phyloP scores from a whole-genome alignment of 2,797 vertebrate species.

The Enteromius paludinosus region DNA sequence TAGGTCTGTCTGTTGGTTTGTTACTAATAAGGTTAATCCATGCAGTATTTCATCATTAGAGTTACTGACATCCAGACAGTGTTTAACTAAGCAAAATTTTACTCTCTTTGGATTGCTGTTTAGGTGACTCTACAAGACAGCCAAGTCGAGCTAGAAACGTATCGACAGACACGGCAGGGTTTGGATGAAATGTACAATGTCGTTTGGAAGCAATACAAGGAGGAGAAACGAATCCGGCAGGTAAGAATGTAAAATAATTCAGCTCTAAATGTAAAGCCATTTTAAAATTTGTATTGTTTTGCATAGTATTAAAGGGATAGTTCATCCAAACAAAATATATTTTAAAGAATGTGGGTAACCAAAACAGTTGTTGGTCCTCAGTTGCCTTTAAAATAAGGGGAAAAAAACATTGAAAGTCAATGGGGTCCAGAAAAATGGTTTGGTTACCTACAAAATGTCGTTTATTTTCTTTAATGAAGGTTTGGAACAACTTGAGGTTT shows the following conservation, averaged over 20 bases:
- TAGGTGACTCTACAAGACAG: slow-evolving; percentile 94
- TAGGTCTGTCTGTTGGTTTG: background rate
- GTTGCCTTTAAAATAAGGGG: background rate
- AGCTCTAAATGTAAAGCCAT: background rate
- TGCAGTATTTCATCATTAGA: background rate
- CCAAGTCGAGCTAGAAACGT: slow-evolving; percentile 95
- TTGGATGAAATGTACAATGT: slow-evolving; percentile 98
- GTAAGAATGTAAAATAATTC: slow-evolving; percentile 71
- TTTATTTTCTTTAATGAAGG: background rate
- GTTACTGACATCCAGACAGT: too few species aligned
- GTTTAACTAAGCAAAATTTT: background rate
- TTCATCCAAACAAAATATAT: background rate
- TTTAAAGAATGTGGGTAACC: background rate
- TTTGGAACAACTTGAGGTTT: background rate
- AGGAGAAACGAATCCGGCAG: slow-evolving; percentile 90
- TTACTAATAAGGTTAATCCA: background rate
- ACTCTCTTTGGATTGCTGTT: slow-evolving; percentile 35
- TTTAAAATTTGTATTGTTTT: background rate
- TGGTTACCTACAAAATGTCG: background rate
- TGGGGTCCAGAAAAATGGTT: background rate
- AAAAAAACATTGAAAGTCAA: background rate
- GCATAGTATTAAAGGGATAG: background rate
- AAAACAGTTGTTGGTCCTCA: background rate
- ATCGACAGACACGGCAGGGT: slow-evolving; percentile 93
- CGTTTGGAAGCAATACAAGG: slow-evolving; percentile 94